Evolutionary conservation across 2,888 invertebrate genomes (phyloP).

Genomic region (Phyllotreta cruciferae): DNA sequence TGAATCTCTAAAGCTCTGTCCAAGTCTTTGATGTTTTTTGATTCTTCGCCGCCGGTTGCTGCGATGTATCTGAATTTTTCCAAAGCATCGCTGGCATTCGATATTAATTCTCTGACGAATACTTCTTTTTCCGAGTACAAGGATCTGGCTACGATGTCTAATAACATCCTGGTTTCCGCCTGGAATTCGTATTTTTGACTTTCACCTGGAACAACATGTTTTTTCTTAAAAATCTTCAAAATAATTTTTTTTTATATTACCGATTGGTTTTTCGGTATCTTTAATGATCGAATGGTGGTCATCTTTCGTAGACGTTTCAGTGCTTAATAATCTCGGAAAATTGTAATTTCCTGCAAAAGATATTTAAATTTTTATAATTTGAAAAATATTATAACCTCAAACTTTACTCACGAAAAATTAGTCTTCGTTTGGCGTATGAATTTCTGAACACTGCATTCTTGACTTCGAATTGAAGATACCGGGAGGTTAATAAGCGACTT

Average conservation of each 20-base stretch:
- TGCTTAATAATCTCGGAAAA: constrained; percentile 39
- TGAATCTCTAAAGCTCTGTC: constrained; percentile 85
- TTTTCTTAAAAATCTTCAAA: too few species aligned
- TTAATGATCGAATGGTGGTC: constrained; percentile 69
- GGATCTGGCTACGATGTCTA: constrained; percentile 97
- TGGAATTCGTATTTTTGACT: constrained; percentile 85
- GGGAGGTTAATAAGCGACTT: constrained; percentile 36
- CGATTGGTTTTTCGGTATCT: constrained; percentile 67
- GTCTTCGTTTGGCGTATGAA: constrained; percentile 5
- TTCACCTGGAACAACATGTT: constrained; percentile 60
- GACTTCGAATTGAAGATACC: constrained; percentile 26
- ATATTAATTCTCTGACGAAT: constrained; percentile 93
- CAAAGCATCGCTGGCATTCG: constrained; percentile 96
- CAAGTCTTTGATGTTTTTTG: constrained; percentile 62
- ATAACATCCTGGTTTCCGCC: constrained; percentile 93
- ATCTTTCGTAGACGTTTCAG: constrained; percentile 53
- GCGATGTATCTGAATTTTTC: constrained; percentile 90
- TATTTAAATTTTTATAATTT: constrained; percentile 7
- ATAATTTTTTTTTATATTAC: too few species aligned
- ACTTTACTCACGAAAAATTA: constrained; percentile 28
- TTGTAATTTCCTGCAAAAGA: constrained; percentile 26
- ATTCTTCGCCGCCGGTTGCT: constrained; percentile 63
- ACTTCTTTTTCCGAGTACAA: constrained; percentile 98
- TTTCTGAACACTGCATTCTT: constrained; percentile 29
- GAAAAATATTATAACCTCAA: constrained; percentile 32